Conservation (phyloP, 2,888 invertebrate genomes). For the Lasioglossum villosulum region DNA sequence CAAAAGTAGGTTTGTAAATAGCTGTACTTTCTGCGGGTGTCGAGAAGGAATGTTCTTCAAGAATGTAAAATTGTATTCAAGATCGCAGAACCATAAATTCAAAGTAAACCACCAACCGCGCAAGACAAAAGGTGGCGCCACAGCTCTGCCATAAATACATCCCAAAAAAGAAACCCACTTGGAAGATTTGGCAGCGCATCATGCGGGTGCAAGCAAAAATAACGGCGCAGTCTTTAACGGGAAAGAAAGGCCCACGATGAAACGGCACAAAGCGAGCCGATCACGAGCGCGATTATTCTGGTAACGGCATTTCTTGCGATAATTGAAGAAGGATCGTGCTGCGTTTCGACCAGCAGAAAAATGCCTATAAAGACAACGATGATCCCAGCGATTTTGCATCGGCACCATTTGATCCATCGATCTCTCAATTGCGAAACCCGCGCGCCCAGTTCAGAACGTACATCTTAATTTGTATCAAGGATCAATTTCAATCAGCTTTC, state of each 20-base stretch:
- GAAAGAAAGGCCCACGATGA: slow-evolving; percentile 67
- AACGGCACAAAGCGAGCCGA: slow-evolving; percentile 69
- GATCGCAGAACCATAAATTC: not conserved
- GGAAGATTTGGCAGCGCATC: slow-evolving; percentile 14
- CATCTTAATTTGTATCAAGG: slow-evolving; percentile 66
- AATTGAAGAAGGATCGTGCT: slow-evolving; percentile 69
- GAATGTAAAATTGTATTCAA: not conserved
- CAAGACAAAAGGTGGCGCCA: not conserved
- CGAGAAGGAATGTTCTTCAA: not conserved
- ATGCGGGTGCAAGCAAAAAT: slow-evolving; percentile 49
- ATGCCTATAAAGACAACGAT: slow-evolving; percentile 22
- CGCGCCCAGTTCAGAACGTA: slow-evolving; percentile 12
- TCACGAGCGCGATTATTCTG: slow-evolving; percentile 68
- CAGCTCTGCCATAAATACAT: not conserved
- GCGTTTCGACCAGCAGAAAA: slow-evolving; percentile 59
- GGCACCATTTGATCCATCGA: slow-evolving; percentile 17
- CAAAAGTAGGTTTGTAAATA: not conserved
- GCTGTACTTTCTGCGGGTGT: not conserved
- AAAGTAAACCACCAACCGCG: not conserved
- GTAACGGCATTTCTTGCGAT: slow-evolving; percentile 72
- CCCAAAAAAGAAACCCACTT: not conserved
- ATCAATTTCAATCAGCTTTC: not conserved
- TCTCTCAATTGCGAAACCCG: slow-evolving; percentile 58
- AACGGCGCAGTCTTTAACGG: slow-evolving; percentile 61
- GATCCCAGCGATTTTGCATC: not conserved